These are phyloP conservation scores for Varanus salvator DNA, from an alignment of 2,113 vertebrate species.

Conservation along the genomic window DNA sequence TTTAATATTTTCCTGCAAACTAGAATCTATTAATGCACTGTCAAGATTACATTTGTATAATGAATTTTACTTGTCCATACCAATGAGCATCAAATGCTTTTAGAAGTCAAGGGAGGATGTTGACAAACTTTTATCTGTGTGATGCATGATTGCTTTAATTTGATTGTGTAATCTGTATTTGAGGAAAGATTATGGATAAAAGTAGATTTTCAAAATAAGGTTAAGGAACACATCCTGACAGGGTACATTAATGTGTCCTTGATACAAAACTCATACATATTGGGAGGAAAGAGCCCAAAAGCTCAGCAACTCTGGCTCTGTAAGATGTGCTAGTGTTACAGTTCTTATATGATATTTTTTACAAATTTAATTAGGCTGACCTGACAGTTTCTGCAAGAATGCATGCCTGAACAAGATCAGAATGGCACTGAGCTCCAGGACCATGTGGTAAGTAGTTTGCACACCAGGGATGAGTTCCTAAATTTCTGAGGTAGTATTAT, in stretches of 20 bases:
- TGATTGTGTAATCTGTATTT: neutral
- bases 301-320: neutral
- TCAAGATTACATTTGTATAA: neutral
- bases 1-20: conserved; percentile 36
- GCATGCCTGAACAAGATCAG: conserved; percentile 6
- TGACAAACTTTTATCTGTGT: neutral
- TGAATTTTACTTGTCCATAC: neutral
- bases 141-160: neutral
- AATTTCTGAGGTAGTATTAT: neutral
- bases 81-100: conserved; percentile 8
- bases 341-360: neutral
- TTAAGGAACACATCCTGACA: neutral
- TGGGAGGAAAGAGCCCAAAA: neutral
- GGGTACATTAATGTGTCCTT: neutral
- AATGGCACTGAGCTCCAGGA: conserved; percentile 40
- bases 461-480: neutral
- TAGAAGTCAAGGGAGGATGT: neutral
- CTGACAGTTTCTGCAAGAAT: conserved; percentile 26
- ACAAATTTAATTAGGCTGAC: conserved; percentile 25
- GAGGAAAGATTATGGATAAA: conserved; percentile 6
- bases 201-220: conserved; percentile 18
- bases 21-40: conserved; percentile 24
- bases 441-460: conserved; percentile 34
- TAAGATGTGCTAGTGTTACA: neutral
- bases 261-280: neutral